phyloP scores from a whole-genome alignment of 1,140 invertebrate species.

The roundworm (Caenorhabditis elegans) region WBcel235 BX284604.4:6579001-6579500 shows the following conservation, averaged over 20 bases:
- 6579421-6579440: too few species aligned
- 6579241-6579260: background rate
- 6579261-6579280: background rate
- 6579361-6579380: too few species aligned
- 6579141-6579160: background rate
- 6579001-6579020: background rate
- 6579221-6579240: background rate
- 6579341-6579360: background rate
- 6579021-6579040: background rate
- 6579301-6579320: background rate
- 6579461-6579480: too few species aligned
- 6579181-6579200: background rate
- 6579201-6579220: background rate
- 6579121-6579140: background rate
- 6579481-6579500: too few species aligned
- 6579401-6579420: too few species aligned
- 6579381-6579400: too few species aligned
- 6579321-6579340: background rate
- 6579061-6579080: background rate
- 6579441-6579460: too few species aligned
- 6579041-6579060: background rate
- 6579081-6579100: background rate
- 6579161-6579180: background rate
- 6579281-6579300: background rate
- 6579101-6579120: background rate